Conservation (phyloP, 2,797 vertebrate species). For the Macroramphosus scolopax region DNA sequence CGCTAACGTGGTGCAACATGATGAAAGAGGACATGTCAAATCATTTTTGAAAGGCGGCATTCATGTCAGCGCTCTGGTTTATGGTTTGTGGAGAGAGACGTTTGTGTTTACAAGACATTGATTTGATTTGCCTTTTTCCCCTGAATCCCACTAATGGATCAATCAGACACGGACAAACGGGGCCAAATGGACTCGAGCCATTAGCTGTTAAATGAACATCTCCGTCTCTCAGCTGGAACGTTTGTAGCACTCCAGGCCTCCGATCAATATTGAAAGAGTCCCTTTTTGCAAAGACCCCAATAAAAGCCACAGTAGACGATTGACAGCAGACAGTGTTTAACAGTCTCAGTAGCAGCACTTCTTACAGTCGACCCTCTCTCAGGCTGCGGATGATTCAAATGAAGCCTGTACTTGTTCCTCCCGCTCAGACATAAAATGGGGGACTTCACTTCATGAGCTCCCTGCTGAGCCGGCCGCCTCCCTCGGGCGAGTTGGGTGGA, state of each 20-base stretch:
- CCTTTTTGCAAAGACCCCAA: slow-evolving; percentile 10
- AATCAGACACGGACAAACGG: neutral
- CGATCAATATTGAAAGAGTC: slow-evolving; percentile 24
- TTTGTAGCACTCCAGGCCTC: no score
- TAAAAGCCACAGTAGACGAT: slow-evolving; percentile 43
- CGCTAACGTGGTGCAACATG: neutral
- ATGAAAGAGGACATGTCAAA: slow-evolving; percentile 5
- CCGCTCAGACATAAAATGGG: slow-evolving; percentile 66
- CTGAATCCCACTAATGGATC: slow-evolving; percentile 1
- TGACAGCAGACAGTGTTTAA: slow-evolving; percentile 29
- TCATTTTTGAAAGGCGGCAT: slow-evolving; percentile 1
- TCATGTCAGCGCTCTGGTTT: slow-evolving; percentile 7
- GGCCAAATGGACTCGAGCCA: slow-evolving; percentile 6
- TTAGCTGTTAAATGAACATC: slow-evolving; percentile 10
- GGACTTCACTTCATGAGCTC: slow-evolving; percentile 73
- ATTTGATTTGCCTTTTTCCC: slow-evolving; percentile 5
- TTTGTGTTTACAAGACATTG: slow-evolving; percentile 9
- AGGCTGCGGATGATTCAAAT: no score
- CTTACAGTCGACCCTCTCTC: no score
- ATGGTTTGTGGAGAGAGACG: neutral
- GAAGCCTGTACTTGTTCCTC: no score
- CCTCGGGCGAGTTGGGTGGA: slow-evolving; percentile 39
- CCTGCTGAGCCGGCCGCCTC: slow-evolving; percentile 34
- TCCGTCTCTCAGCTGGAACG: no score
- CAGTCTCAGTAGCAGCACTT: no score